A percentile compares a stretch with the other conserved stretches of the same genome.
phyloP scores from a whole-genome alignment of 2,113 vertebrate species.

The Sander vitreus region DNA sequence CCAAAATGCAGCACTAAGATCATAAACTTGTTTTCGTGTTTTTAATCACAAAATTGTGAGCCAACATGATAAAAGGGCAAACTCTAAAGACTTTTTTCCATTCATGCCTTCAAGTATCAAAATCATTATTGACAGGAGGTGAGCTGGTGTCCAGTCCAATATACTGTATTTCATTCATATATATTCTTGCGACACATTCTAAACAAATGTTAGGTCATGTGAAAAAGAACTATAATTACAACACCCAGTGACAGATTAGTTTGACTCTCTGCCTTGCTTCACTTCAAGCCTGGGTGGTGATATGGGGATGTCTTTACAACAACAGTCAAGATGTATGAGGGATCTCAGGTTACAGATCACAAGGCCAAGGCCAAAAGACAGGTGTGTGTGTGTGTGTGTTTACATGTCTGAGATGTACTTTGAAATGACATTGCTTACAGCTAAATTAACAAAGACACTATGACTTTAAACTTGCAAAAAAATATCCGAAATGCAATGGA shows the following conservation, averaged over 20 bases:
- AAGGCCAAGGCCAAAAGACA: conserved; percentile 48
- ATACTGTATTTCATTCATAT: neutral
- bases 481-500: neutral
- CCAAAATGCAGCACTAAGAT: neutral
- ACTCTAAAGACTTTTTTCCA: neutral
- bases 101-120: neutral
- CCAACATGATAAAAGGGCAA: neutral
- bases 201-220: neutral
- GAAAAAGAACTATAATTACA: neutral
- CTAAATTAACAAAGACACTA: neutral
- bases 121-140: no score
- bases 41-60: neutral
- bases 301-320: conserved; percentile 7
- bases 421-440: neutral
- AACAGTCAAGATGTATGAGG: neutral
- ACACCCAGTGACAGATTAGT: accelerated
- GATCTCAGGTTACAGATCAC: conserved; percentile 43
- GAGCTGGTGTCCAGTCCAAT: neutral
- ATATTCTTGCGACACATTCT: neutral
- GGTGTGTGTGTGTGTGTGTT: neutral
- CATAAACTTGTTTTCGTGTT: neutral
- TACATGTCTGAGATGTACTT: neutral
- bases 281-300: conserved; percentile 12
- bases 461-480: neutral
- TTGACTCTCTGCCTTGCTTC: neutral